Evolutionary conservation across 2,888 invertebrate species (phyloP).

Genomic region (Trissonchulus sp.): DNA sequence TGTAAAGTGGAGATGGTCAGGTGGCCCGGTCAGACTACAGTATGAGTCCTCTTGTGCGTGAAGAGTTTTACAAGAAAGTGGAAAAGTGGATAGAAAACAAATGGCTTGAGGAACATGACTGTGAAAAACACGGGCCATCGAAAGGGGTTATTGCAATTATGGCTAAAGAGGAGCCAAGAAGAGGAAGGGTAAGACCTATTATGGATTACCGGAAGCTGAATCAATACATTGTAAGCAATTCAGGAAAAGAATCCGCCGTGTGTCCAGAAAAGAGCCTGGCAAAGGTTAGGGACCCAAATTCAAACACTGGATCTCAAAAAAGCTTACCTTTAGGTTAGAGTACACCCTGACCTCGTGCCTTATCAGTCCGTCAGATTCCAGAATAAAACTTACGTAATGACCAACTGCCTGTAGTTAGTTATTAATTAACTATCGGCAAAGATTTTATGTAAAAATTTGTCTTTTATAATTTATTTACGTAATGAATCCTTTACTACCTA

Average conservation of each 20-base stretch:
- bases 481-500: no score
- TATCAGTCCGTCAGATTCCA: not conserved
- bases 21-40: not conserved
- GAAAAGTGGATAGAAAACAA: not conserved
- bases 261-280: no score
- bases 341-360: not conserved
- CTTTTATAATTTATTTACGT: no score
- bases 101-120: constrained; percentile 1
- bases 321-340: no score
- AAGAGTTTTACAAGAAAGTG: not conserved
- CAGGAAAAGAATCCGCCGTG: no score
- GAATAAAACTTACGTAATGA: constrained; percentile 1
- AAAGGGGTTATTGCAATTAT: constrained; percentile 7
- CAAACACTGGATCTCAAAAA: not conserved
- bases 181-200: no score
- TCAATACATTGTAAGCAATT: no score
- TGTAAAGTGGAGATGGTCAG: not conserved
- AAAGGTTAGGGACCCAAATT: not conserved
- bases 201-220: no score
- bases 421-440: no score
- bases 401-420: no score
- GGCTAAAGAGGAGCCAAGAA: not conserved
- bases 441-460: no score
- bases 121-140: not conserved
- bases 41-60: not conserved